These are phyloP conservation scores for Bombus polaris DNA, from an alignment of 1,140 invertebrate species.

Conservation along the genomic window DNA sequence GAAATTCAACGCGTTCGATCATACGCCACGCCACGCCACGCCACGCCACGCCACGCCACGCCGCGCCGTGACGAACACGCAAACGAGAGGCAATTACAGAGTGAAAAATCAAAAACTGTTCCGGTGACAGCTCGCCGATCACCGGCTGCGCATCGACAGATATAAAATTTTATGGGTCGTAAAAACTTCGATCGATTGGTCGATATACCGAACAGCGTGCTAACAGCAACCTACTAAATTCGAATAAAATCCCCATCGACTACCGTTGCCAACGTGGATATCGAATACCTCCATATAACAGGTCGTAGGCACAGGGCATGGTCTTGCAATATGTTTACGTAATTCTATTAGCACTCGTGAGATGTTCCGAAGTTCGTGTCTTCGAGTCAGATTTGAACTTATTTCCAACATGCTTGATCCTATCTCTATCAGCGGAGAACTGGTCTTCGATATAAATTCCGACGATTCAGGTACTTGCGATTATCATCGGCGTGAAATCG, in stretches of 20 bases:
- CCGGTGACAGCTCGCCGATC: neutral
- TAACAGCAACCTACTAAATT: neutral
- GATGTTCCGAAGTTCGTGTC: too few species aligned
- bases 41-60: too few species aligned
- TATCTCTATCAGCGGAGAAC: too few species aligned
- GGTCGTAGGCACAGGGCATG: neutral
- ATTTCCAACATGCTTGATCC: too few species aligned
- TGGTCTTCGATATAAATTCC: too few species aligned
- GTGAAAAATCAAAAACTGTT: neutral
- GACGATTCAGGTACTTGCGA: too few species aligned
- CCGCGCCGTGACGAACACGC: neutral
- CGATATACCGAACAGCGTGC: neutral
- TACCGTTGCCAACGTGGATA: neutral
- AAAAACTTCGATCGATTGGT: constrained; percentile 22
- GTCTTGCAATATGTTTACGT: too few species aligned
- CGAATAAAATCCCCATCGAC: neutral
- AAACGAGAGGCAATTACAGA: neutral
- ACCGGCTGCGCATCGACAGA: neutral
- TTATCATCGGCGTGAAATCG: too few species aligned
- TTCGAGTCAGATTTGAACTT: too few species aligned
- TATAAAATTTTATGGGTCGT: constrained; percentile 35
- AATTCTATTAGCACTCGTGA: too few species aligned
- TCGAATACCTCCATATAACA: neutral
- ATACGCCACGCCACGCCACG: neutral
- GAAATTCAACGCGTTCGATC: too few species aligned